phyloP scores from a whole-genome alignment of 2,888 invertebrate genomes.

The Erebia aethiops region DNA sequence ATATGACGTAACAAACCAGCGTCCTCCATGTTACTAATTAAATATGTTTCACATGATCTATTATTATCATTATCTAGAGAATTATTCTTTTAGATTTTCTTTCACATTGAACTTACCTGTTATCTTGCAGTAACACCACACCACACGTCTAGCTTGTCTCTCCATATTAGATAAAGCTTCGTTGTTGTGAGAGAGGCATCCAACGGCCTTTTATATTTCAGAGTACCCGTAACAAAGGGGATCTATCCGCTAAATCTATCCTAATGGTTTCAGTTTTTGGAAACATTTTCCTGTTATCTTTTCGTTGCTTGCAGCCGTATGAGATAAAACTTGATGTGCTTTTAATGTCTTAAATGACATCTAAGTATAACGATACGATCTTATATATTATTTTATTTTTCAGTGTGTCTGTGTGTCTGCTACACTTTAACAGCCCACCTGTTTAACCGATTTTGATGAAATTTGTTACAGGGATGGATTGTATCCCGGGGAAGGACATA shows the following conservation, averaged over 20 bases:
- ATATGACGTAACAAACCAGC: too few relatives aligned
- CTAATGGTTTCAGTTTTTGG: conserved; percentile 31
- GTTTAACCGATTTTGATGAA: too few relatives aligned
- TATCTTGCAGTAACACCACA: background rate
- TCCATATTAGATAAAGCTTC: conserved; percentile 22
- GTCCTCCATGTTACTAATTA: too few relatives aligned
- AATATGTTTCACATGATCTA: too few relatives aligned
- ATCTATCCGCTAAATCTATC: conserved; percentile 29
- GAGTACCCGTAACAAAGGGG: conserved; percentile 24
- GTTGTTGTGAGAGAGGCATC: conserved; percentile 16
- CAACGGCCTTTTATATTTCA: conserved; percentile 25
- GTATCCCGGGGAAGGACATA: too few relatives aligned
- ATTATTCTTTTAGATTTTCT: too few relatives aligned
- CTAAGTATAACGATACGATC: background rate
- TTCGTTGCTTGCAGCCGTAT: background rate
- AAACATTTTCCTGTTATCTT: conserved; percentile 23
- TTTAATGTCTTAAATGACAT: background rate
- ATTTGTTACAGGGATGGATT: too few relatives aligned
- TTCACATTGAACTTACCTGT: background rate
- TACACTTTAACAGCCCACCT: too few relatives aligned
- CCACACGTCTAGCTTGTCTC: background rate
- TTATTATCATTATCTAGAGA: too few relatives aligned
- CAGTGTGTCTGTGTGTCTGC: too few relatives aligned
- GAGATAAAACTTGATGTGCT: conserved; percentile 12
- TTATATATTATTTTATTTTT: background rate